Conservation (phyloP, 53 echinoderm and acorn worm species). For the Zoroaster sp. region DNA sequence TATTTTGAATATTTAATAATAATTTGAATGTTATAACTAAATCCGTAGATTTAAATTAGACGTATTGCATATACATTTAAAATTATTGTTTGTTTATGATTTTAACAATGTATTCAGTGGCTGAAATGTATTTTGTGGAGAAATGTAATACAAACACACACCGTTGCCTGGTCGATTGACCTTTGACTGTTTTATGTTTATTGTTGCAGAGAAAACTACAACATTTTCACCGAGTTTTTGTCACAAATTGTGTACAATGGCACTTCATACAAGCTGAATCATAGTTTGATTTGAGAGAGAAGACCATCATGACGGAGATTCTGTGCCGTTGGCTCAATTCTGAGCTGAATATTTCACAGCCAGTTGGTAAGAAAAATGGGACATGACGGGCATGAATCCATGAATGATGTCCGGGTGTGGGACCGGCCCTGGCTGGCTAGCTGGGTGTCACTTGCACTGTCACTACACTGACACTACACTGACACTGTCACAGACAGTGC, state of each 20-base stretch:
- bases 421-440: too few relatives aligned
- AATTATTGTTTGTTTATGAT: too few relatives aligned
- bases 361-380: constrained; percentile 66
- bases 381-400: background rate
- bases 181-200: background rate
- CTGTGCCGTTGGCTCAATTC: constrained; percentile 93
- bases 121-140: constrained; percentile 7
- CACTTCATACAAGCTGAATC: background rate
- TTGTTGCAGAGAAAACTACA: background rate
- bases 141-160: constrained; percentile 57
- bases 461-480: too few relatives aligned
- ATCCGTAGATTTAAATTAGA: too few relatives aligned
- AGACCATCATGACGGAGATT: constrained; percentile 83
- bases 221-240: background rate
- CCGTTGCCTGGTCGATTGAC: constrained; percentile 66
- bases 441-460: too few relatives aligned
- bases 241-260: background rate
- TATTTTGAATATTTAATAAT: too few relatives aligned
- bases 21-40: too few relatives aligned
- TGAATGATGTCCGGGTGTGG: background rate
- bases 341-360: constrained; percentile 79
- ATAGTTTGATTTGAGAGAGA: background rate
- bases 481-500: too few relatives aligned
- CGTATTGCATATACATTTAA: too few relatives aligned
- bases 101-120: too few relatives aligned